These are phyloP conservation scores for Aphelenchoides besseyi DNA, from an alignment of 1,140 invertebrate species.

Conservation along the genomic window DNA sequence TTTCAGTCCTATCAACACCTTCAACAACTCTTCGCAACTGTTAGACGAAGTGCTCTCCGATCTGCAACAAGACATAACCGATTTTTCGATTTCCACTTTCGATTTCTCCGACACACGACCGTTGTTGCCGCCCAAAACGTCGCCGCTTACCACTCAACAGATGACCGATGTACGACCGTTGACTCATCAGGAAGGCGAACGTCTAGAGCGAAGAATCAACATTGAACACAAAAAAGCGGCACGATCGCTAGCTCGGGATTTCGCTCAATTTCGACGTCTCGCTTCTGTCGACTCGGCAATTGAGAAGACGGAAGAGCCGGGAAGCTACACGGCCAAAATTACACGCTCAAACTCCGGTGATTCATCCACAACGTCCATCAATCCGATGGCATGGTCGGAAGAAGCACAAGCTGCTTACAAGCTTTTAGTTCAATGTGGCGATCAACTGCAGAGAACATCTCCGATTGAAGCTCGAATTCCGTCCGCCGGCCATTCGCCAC, in stretches of 20 bases:
- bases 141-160: not conserved
- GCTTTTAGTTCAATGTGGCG: conserved; percentile 57
- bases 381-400: conserved; percentile 46
- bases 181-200: conserved; percentile 38
- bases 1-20: conserved; percentile 2
- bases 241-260: conserved; percentile 30
- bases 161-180: conserved; percentile 22
- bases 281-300: conserved; percentile 20
- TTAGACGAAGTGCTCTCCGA: conserved; percentile 43
- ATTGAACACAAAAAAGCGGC: conserved; percentile 50
- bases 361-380: not conserved
- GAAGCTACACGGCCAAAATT: not conserved
- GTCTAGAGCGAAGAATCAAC: conserved; percentile 30
- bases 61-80: conserved; percentile 48
- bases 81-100: conserved; percentile 52
- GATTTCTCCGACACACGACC: conserved; percentile 50
- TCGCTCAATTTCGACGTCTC: conserved; percentile 22
- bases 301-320: conserved; percentile 28
- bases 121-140: conserved; percentile 24
- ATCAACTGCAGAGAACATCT: conserved; percentile 36
- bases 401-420: conserved; percentile 62
- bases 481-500: not conserved
- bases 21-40: conserved; percentile 22
- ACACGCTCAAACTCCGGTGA: not conserved
- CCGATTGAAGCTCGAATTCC: not conserved